Percentiles rank a stretch among this genome's conserved stretches.
These are phyloP conservation scores for Theonella swinhoei DNA, from an alignment of 37 sponge, comb jelly and placozoan genomes.

Conservation along the genomic window DNA sequence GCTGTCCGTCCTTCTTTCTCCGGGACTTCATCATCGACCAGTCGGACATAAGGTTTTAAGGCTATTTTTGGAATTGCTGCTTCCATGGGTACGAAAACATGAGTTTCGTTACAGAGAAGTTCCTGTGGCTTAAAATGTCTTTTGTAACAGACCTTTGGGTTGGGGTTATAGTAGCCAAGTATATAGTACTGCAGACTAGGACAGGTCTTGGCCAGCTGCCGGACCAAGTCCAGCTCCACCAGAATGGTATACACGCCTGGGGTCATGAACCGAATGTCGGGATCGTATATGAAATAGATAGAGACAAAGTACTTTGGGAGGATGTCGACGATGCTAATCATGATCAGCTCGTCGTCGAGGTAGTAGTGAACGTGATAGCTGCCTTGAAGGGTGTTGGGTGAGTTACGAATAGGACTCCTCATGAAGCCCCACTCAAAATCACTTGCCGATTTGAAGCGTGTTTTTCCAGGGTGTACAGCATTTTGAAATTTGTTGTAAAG, in stretches of 20 bases:
- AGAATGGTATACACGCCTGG: conserved; percentile 54
- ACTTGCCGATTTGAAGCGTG: conserved; percentile 10
- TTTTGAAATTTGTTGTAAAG: conserved; percentile 51
- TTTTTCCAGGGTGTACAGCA: conserved; percentile 40
- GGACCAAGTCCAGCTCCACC: conserved; percentile 33
- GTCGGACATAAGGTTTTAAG: neutral
- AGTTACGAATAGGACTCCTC: neutral
- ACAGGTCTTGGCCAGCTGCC: conserved; percentile 1
- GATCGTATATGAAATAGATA: conserved; percentile 64
- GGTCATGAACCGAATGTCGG: conserved; percentile 51
- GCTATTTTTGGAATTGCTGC: neutral
- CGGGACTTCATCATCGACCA: conserved; percentile 13
- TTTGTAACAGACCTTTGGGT: conserved; percentile 52
- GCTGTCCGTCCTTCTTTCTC: conserved; percentile 13
- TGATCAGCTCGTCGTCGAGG: conserved; percentile 40
- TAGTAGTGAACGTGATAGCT: conserved; percentile 56
- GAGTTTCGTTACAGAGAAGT: conserved; percentile 44
- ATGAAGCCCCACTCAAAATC: conserved; percentile 49
- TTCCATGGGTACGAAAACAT: conserved; percentile 9
- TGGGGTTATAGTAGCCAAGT: conserved; percentile 54
- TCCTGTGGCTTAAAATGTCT: conserved; percentile 50
- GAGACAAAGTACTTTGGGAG: conserved; percentile 57
- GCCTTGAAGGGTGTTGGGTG: neutral
- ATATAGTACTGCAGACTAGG: conserved; percentile 36
- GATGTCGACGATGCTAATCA: conserved; percentile 52